Conservation (phyloP, 2,888 invertebrate genomes). For the Calameuta filiformis region DNA sequence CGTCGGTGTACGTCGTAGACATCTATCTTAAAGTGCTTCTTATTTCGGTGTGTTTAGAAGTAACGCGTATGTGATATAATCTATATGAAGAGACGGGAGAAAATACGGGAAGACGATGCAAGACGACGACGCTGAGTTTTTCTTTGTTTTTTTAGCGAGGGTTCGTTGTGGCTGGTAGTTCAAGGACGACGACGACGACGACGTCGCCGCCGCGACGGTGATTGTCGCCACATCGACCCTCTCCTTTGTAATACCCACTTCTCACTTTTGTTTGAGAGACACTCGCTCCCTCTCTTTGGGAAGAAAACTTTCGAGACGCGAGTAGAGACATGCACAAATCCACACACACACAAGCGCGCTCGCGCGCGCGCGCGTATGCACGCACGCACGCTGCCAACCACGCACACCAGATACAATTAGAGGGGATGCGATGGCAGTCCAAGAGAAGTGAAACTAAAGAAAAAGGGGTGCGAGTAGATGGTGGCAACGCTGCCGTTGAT, state of each 20-base stretch:
- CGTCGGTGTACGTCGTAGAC: slow-evolving; percentile 54
- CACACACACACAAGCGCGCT: background rate
- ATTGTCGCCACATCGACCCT: slow-evolving; percentile 8
- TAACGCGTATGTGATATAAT: slow-evolving; percentile 67
- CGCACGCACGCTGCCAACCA: background rate
- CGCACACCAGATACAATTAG: background rate
- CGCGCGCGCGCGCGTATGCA: background rate
- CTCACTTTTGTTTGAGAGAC: background rate
- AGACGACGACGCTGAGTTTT: slow-evolving; percentile 7
- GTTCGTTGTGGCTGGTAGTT: background rate
- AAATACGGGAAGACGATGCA: background rate
- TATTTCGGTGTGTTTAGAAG: slow-evolving; percentile 67
- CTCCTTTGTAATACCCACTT: slow-evolving; percentile 2
- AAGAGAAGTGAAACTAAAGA: background rate
- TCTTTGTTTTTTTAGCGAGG: slow-evolving; percentile 11
- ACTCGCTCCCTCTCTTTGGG: background rate
- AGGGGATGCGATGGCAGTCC: background rate
- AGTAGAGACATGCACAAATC: background rate
- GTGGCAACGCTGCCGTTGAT: background rate
- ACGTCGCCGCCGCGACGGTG: background rate
- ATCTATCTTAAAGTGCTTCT: slow-evolving; percentile 67
- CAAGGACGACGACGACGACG: background rate
- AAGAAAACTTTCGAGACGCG: background rate
- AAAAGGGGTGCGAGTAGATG: background rate
- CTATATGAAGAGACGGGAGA: slow-evolving; percentile 53